phyloP scores from a whole-genome alignment of 2,888 invertebrate species.

The Cosmia pyralina region DNA sequence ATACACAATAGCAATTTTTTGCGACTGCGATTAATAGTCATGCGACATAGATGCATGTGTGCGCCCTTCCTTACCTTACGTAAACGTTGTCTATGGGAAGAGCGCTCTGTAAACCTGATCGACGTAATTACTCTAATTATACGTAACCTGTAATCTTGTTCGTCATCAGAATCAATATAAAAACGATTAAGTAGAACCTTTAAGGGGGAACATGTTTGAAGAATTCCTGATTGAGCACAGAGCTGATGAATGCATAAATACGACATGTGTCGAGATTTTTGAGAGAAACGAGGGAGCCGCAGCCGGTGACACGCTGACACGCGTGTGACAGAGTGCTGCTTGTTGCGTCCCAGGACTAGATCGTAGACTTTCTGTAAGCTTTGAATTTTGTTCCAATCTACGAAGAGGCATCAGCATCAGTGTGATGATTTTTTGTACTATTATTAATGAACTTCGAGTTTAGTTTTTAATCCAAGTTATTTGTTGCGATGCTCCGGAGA shows the following conservation, averaged over 20 bases:
- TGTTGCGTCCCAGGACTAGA: neutral
- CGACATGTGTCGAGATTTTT: neutral
- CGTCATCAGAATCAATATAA: slow-evolving; percentile 42
- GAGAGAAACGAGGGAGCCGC: too few relatives aligned
- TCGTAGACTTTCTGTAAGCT: neutral
- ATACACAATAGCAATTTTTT: slow-evolving; percentile 29
- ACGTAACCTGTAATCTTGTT: slow-evolving; percentile 37
- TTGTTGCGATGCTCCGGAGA: neutral
- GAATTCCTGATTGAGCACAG: neutral
- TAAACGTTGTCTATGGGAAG: slow-evolving; percentile 39
- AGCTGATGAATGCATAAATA: neutral
- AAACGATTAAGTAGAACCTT: slow-evolving; percentile 19
- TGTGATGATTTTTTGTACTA: neutral
- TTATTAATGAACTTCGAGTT: neutral
- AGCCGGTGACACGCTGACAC: too few relatives aligned
- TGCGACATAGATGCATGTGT: slow-evolving; percentile 37
- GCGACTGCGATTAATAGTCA: slow-evolving; percentile 23
- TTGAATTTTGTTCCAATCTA: neutral
- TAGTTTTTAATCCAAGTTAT: neutral
- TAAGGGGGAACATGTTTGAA: slow-evolving; percentile 6
- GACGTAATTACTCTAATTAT: slow-evolving; percentile 42
- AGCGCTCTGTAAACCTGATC: slow-evolving; percentile 38
- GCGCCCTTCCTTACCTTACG: slow-evolving; percentile 38
- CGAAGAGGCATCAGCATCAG: neutral
- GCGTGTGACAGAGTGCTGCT: neutral